Conservation (phyloP, 2,888 invertebrate species). For the Poecilus cupreus region DNA sequence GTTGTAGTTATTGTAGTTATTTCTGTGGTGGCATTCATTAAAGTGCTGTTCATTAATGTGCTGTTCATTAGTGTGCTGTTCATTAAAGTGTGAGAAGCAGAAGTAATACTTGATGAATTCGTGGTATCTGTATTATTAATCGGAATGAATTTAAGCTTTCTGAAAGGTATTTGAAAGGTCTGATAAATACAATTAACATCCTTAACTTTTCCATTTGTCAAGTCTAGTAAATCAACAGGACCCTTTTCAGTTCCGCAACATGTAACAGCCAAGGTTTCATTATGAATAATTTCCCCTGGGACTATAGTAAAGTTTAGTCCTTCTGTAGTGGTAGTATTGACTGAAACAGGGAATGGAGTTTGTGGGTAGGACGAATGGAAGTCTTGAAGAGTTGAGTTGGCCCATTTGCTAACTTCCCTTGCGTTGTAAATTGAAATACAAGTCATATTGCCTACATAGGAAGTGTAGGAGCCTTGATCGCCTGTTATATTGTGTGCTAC, state of each 20-base stretch:
- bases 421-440: constrained; percentile 53
- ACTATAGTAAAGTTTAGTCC: constrained; percentile 44
- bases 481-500: not conserved
- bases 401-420: constrained; percentile 40
- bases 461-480: constrained; percentile 30
- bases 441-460: constrained; percentile 49
- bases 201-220: constrained; percentile 41
- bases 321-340: constrained; percentile 14
- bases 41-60: constrained; percentile 44
- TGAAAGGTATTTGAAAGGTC: constrained; percentile 34
- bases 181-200: constrained; percentile 50
- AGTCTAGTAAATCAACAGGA: constrained; percentile 11
- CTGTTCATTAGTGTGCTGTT: not conserved
- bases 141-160: constrained; percentile 45
- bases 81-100: constrained; percentile 63
- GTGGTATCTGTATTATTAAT: constrained; percentile 40
- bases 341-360: constrained; percentile 13
- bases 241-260: constrained; percentile 47
- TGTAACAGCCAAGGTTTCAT: constrained; percentile 38
- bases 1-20: not conserved
- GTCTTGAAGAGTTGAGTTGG: constrained; percentile 35
- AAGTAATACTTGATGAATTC: constrained; percentile 56
- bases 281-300: constrained; percentile 51
- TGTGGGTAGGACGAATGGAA: constrained; percentile 20
- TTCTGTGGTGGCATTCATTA: constrained; percentile 65